Evolutionary conservation across 1,140 invertebrate species (phyloP), one percentile per base, ranked within the genome.

Genomic region (Pogonomyrmex californicus): DNA sequence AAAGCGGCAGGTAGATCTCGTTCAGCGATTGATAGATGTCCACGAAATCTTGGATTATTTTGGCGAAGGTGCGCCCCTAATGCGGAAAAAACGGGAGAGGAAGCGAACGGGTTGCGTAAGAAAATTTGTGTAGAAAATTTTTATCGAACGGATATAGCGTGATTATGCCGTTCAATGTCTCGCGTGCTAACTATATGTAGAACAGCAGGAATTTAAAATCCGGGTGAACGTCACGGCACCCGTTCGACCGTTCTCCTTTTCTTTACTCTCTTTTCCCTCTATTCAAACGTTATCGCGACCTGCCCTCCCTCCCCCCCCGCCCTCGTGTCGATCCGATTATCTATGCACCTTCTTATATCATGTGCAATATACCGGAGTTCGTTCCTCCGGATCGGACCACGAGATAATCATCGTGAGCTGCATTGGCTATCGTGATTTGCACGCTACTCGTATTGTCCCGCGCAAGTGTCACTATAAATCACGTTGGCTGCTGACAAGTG

Each of bases 31-130:
- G 94, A 87, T 96, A 97, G 0, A 92, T 95, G 3, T 96, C 94
- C 14, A 98, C 90, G 91, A 97, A 97, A 87, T 96, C 96, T 75
- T 97, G 97, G 62, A 98, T 98, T 62, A 98, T 91, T 12, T 96
- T 96, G 2, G 96, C 96, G 91, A 98, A 98, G 4, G 96, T 98
- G 23, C 97, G 96, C 1, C 98, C 98, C 98, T 98, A 94, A 95
- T 23, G 9, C 10, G 58, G 0, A 70, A 78, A 49, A n/a, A 30
- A 41, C 1, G 1, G 9, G 0, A 1, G 4, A 23, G 1, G 10
- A 49, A 62, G 30, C 2, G 1, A 33, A 47, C 2, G 17, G 1
- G 54, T 38, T 73, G 33, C 17, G 17, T 12, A 6, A 71, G n/a
- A n/a, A n/a, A n/a, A n/a, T n/a, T n/a, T n/a, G 33, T 33, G 47